A percentile compares a stretch with the other conserved stretches of the same genome.
These are phyloP conservation scores for Macrosoma leucophasiata DNA, from an alignment of 2,888 invertebrate genomes.

Conservation along the genomic window DNA sequence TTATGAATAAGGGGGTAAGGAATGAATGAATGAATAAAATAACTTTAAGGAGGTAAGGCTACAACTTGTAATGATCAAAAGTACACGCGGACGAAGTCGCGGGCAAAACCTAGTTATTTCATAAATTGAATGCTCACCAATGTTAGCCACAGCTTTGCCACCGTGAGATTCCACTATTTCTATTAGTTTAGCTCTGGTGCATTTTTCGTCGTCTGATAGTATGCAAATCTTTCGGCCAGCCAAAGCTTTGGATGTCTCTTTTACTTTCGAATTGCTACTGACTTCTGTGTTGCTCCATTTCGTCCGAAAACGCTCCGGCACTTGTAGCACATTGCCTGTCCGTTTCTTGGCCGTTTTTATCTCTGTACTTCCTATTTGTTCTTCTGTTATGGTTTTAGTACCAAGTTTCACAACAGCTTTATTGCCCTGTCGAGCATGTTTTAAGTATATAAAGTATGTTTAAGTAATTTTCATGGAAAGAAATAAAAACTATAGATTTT, in stretches of 20 bases:
- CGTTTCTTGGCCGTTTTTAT: slow-evolving; percentile 40
- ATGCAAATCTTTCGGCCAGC: slow-evolving; percentile 46
- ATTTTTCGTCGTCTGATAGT: slow-evolving; percentile 52
- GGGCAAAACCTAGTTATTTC: no score
- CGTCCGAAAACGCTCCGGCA: slow-evolving; percentile 45
- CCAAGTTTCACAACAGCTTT: slow-evolving; percentile 47
- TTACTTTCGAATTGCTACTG: no score
- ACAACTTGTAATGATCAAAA: no score
- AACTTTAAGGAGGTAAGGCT: no score
- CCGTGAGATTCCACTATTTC: slow-evolving; percentile 50
- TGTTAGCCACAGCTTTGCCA: slow-evolving; percentile 50
- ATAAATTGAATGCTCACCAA: slow-evolving; percentile 34
- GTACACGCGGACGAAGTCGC: no score
- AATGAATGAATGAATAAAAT: no score
- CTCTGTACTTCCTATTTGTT: slow-evolving; percentile 31
- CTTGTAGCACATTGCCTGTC: slow-evolving; percentile 34
- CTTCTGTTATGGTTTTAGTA: slow-evolving; percentile 41
- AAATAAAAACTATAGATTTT: no score
- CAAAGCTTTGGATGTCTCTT: slow-evolving; percentile 45
- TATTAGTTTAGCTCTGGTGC: slow-evolving; percentile 40
- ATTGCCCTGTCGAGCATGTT: no score
- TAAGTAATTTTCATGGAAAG: no score
- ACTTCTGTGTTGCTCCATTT: slow-evolving; percentile 17
- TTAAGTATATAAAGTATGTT: no score
- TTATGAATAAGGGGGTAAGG: no score